Base-by-base conservation (phyloP, 2,113 vertebrate species). In the Arenaria interpres region DNA sequence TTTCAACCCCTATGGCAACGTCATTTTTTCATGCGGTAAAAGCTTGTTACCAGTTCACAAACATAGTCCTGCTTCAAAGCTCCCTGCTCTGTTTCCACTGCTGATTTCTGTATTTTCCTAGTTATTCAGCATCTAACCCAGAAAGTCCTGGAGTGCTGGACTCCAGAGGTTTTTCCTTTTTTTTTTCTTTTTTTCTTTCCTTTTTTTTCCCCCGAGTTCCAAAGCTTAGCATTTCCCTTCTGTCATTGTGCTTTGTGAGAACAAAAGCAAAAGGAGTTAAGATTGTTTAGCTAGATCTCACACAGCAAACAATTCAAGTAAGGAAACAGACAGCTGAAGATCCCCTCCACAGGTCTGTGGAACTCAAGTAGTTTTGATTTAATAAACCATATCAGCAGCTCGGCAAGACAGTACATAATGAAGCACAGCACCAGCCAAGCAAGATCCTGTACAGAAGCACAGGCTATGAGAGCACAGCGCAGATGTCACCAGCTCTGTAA, bases 41-140 rank as follows among this genome's bases (percentile, higher is more conserved):
- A 78, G 13, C 51, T 91, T 85, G 72, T 90, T 91, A 72, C 54
- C 63, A 85, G 60, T 62, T 90, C 93, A 77, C 73, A 95, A 91
- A 82, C 35, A 87, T 1, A 88, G 85, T 56, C 48, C 39, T 4
- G 9, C 68, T 91, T 93, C 84, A 96, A 92, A 93, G 81, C 18
- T 46, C 9, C 6, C 19, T 43, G 28, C 16, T 89, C 53, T 69
- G 7, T 80, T 85, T 87, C 48, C 33, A 48, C 73, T 74, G 17
- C 15, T 90, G 60, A 74, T 96, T 95, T 93, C 62, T 89, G 15
- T 60, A 62, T 95, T 85, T 92, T 62, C 57, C 32, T n/a, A 59
- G 22, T 64, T 93, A 75, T 9, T 67, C 71, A 85, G 10, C 74
- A 78, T 74, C 59, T 91, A 89, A 88, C 22, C 6, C 21, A 82